Evolutionary conservation across 2,797 vertebrate species (phyloP).

Genomic region (Sandelia bainsii): DNA sequence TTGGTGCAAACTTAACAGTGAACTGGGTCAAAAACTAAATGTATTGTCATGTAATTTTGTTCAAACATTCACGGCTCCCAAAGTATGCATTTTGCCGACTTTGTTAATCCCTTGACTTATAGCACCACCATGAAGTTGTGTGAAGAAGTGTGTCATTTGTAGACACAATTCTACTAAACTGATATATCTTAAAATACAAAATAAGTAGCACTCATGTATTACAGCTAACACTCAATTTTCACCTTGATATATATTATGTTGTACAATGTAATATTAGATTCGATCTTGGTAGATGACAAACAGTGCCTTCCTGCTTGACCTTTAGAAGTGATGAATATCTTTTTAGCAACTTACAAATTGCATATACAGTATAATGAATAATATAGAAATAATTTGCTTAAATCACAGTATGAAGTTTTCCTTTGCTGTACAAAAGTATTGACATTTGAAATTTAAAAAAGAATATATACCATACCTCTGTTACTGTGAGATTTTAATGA

Average conservation of each 20-base stretch:
- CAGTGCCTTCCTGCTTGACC: not conserved
- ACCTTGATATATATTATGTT: constrained; percentile 2
- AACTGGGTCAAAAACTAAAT: no score
- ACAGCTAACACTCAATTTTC: not conserved
- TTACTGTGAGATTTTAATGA: constrained; percentile 16
- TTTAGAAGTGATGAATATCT: not conserved
- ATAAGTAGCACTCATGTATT: not conserved
- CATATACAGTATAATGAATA: no score
- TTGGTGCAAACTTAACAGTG: not conserved
- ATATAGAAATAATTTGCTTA: not conserved
- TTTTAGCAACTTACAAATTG: not conserved
- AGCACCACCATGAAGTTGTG: no score
- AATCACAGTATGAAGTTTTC: not conserved
- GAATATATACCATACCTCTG: not conserved
- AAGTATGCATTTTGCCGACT: no score
- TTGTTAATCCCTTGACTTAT: no score
- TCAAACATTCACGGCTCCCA: no score
- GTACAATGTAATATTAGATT: not conserved
- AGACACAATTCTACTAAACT: not conserved
- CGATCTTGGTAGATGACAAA: not conserved
- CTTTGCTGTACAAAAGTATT: not conserved
- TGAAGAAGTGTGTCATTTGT: no score
- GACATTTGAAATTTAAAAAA: not conserved
- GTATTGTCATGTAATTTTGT: no score
- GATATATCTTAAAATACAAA: not conserved